Conservation (phyloP, 2,113 vertebrate species). For the Zosterops hypoxanthus region DNA sequence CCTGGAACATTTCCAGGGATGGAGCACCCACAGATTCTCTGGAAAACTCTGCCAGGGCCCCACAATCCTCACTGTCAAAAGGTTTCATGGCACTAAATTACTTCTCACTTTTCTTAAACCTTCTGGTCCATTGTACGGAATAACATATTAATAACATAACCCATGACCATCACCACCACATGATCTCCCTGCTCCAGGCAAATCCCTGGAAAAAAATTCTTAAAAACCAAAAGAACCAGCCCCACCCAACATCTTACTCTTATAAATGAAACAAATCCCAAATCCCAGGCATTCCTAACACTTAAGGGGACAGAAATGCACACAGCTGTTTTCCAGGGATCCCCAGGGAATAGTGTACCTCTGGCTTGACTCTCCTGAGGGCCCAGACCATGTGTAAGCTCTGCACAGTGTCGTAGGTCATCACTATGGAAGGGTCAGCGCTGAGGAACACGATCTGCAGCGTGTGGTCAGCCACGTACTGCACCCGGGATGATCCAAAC, state of each 20-base stretch:
- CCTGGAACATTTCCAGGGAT: background rate
- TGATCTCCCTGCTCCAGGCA: background rate
- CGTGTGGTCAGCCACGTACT: conserved; percentile 88
- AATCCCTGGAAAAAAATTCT: background rate
- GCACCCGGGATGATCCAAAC: conserved; percentile 83
- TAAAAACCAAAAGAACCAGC: background rate
- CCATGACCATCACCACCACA: accelerated
- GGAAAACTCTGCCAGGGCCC: background rate
- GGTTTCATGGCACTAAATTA: background rate
- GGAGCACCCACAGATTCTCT: background rate
- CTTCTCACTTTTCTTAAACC: background rate
- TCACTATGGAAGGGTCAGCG: conserved; percentile 86
- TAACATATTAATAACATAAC: background rate
- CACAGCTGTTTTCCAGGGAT: accelerated
- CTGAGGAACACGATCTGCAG: conserved; percentile 89
- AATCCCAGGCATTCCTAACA: background rate
- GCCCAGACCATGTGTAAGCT: conserved; percentile 89
- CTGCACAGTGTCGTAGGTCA: conserved; percentile 91
- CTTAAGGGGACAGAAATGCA: accelerated
- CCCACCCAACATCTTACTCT: too few relatives aligned
- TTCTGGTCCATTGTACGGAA: background rate
- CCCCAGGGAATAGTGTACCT: conserved; percentile 70
- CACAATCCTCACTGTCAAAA: background rate
- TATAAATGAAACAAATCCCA: background rate
- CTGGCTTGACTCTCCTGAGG: conserved; percentile 87